Conservation (phyloP, 2,888 invertebrate species). For the Diaphora mendica region DNA sequence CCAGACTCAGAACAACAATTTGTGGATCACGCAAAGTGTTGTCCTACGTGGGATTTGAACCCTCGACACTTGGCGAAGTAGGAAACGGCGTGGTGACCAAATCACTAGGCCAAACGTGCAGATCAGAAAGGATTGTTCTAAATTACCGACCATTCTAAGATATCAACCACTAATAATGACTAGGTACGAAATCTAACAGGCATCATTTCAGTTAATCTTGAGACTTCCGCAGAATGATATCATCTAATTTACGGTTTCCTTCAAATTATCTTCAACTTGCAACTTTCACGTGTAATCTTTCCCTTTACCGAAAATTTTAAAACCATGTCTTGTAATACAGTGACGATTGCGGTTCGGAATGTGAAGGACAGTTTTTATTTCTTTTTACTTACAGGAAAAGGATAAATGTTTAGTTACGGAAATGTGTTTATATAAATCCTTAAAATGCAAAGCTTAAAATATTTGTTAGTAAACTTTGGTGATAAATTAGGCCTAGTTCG, state of each 20-base stretch:
- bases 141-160: conserved; percentile 7
- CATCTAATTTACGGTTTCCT: conserved; percentile 24
- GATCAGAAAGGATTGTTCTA: conserved; percentile 13
- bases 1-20: too few relatives aligned
- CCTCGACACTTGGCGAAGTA: too few relatives aligned
- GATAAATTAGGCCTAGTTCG: not conserved
- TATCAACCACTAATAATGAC: conserved; percentile 12
- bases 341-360: not conserved
- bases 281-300: conserved; percentile 18
- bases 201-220: conserved; percentile 19
- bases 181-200: conserved; percentile 16
- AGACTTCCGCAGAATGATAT: conserved; percentile 22
- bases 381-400: not conserved
- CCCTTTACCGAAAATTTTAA: conserved; percentile 4
- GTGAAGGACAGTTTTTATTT: not conserved
- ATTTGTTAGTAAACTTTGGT: not conserved
- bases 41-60: too few relatives aligned
- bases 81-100: too few relatives aligned
- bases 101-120: too few relatives aligned
- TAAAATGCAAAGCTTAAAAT: not conserved
- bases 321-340: not conserved
- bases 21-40: too few relatives aligned
- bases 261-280: conserved; percentile 16
- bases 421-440: not conserved
- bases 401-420: not conserved